Conservation (phyloP, 2,888 invertebrate species). For the Troilus luridus region DNA sequence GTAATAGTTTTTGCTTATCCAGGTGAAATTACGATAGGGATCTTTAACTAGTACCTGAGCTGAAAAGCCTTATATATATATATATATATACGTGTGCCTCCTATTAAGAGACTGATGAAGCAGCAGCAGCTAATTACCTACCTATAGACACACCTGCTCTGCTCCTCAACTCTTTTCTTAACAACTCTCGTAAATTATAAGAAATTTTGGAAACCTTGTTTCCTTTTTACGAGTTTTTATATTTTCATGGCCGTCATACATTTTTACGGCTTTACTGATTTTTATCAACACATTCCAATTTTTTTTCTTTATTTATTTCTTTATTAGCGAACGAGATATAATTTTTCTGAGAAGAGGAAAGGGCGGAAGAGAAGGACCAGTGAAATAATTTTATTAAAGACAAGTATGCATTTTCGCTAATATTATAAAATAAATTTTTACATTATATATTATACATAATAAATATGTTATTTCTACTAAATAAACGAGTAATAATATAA, state of each 20-base stretch:
- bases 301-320: background rate
- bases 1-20: too few relatives aligned
- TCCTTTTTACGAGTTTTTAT: background rate
- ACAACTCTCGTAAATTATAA: constrained; percentile 26
- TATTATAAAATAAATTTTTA: too few relatives aligned
- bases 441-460: too few relatives aligned
- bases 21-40: too few relatives aligned
- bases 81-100: background rate
- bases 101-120: background rate
- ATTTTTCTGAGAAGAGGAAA: too few relatives aligned
- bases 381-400: too few relatives aligned
- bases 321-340: background rate
- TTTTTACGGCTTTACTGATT: background rate
- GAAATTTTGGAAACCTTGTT: background rate
- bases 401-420: too few relatives aligned
- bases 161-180: background rate
- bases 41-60: too few relatives aligned
- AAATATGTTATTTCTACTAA: too few relatives aligned
- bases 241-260: background rate
- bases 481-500: too few relatives aligned
- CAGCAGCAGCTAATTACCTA: background rate
- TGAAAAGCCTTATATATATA: too few relatives aligned
- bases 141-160: background rate
- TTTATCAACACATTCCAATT: background rate
- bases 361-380: too few relatives aligned